Percentiles rank a stretch among this genome's conserved stretches.
Evolutionary conservation across 2,888 invertebrate genomes (phyloP).

Genomic region (Drosophila pseudotalamancana): DNA sequence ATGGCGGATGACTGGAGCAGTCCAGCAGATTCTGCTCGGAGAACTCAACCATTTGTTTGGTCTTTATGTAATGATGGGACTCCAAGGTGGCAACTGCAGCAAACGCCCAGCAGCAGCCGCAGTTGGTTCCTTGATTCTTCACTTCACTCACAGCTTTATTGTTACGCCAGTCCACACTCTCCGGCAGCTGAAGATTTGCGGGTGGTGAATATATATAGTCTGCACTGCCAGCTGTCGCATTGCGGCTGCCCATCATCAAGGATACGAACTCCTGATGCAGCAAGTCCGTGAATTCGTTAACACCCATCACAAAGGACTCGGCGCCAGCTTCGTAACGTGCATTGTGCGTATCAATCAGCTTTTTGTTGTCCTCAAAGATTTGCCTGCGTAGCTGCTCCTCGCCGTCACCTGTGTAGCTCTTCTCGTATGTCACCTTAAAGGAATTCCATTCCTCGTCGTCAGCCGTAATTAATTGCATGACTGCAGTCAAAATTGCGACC

Average conservation of each 20-base stretch:
- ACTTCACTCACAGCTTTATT: slow-evolving; percentile 18
- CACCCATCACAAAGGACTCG: slow-evolving; percentile 26
- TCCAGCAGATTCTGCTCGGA: slow-evolving; percentile 97
- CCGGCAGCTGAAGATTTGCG: slow-evolving; percentile 5
- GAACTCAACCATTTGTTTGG: slow-evolving; percentile 90
- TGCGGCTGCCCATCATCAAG: neutral
- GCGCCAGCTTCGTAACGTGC: slow-evolving; percentile 6
- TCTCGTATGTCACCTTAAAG: slow-evolving; percentile 16
- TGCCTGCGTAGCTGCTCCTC: slow-evolving; percentile 25
- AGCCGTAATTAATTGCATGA: neutral
- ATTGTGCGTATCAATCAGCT: slow-evolving; percentile 27
- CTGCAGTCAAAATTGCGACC: neutral
- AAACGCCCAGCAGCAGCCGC: slow-evolving; percentile 98
- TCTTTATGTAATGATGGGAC: slow-evolving; percentile 93
- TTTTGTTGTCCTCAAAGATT: slow-evolving; percentile 27
- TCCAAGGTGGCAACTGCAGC: slow-evolving; percentile 96
- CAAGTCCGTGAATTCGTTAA: slow-evolving; percentile 37
- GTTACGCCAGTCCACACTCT: slow-evolving; percentile 27
- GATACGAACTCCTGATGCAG: slow-evolving; percentile 6
- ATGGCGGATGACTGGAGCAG: slow-evolving; percentile 93
- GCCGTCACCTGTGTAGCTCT: neutral
- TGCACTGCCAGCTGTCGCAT: neutral
- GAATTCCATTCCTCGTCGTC: slow-evolving; percentile 13
- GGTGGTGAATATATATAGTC: slow-evolving; percentile 8
- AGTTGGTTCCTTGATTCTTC: slow-evolving; percentile 81